A percentile compares a stretch with the other conserved stretches of the same genome.
Evolutionary conservation across 2,797 vertebrate genomes (phyloP).

Genomic region (Microtus obscurus): DNA sequence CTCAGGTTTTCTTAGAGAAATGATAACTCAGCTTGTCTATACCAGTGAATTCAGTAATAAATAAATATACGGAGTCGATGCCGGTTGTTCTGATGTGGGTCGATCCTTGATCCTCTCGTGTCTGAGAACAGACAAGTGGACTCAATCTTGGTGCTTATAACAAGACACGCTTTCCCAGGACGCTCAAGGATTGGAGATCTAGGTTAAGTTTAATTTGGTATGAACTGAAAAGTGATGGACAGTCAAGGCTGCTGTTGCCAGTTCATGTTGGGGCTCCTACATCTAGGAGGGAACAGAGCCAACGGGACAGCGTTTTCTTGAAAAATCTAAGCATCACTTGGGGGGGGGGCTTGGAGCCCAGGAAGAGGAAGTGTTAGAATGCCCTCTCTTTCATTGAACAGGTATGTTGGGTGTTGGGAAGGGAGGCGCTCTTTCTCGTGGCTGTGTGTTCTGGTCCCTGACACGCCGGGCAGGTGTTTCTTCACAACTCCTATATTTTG

Average conservation of each 20-base stretch:
- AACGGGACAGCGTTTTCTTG: constrained; percentile 13
- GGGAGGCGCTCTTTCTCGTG: constrained; percentile 15
- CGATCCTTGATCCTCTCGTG: constrained; percentile 92
- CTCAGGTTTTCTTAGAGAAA: constrained; percentile 89
- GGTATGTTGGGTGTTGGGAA: background rate
- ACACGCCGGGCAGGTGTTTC: background rate
- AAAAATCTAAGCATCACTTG: background rate
- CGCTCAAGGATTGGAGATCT: constrained; percentile 77
- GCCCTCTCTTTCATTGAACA: background rate
- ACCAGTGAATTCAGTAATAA: constrained; percentile 92
- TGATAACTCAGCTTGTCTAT: constrained; percentile 96
- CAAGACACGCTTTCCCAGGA: constrained; percentile 90
- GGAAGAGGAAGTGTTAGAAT: constrained; percentile 20
- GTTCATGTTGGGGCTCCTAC: constrained; percentile 36
- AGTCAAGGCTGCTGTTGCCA: constrained; percentile 91
- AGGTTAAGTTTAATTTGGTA: constrained; percentile 70
- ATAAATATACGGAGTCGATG: constrained; percentile 88
- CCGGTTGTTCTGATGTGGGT: constrained; percentile 94
- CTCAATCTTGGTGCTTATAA: constrained; percentile 92
- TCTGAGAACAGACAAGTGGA: constrained; percentile 95
- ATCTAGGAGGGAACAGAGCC: background rate
- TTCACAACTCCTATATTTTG: background rate
- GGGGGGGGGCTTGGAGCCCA: constrained; percentile 4
- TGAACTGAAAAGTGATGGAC: constrained; percentile 86
- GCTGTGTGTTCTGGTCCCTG: background rate